Conservation (phyloP, 2,797 vertebrate species). For the Artibeus jamaicensis region DNA sequence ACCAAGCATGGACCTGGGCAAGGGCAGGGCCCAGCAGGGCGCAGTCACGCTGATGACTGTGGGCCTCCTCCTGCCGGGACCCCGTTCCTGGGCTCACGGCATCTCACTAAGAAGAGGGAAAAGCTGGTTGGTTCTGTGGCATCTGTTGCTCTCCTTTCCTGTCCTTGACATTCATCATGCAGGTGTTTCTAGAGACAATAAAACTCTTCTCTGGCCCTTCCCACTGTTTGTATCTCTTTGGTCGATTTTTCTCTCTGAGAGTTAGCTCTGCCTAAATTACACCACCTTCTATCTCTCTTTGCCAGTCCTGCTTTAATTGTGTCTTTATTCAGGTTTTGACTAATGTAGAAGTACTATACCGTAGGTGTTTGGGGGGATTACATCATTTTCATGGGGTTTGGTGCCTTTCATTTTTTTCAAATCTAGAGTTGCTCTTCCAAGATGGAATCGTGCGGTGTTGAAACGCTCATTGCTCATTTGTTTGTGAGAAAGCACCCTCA, state of each 20-base stretch:
- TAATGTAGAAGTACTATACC: neutral
- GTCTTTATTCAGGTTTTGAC: neutral
- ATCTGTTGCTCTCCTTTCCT: neutral
- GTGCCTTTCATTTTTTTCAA: conserved; percentile 41
- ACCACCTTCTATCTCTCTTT: neutral
- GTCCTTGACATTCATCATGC: neutral
- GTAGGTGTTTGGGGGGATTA: conserved; percentile 50
- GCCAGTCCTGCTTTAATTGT: conserved; percentile 18
- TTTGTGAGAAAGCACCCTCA: neutral
- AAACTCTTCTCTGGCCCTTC: neutral
- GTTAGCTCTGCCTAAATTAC: neutral
- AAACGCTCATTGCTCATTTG: conserved; percentile 32
- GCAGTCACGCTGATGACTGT: fast-evolving
- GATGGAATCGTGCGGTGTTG: conserved; percentile 3
- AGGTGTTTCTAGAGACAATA: conserved; percentile 11
- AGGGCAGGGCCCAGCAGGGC: neutral
- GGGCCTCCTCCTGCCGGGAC: neutral
- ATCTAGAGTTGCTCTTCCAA: conserved; percentile 48
- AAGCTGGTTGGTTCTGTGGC: neutral
- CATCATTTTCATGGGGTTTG: conserved; percentile 6
- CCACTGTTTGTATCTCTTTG: neutral
- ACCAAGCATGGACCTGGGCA: fast-evolving
- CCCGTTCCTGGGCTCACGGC: neutral
- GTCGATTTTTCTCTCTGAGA: neutral
- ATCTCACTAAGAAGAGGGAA: neutral